Base-by-base conservation (phyloP, 2,888 invertebrate species). In the Pollenia griseotomentosa region DNA sequence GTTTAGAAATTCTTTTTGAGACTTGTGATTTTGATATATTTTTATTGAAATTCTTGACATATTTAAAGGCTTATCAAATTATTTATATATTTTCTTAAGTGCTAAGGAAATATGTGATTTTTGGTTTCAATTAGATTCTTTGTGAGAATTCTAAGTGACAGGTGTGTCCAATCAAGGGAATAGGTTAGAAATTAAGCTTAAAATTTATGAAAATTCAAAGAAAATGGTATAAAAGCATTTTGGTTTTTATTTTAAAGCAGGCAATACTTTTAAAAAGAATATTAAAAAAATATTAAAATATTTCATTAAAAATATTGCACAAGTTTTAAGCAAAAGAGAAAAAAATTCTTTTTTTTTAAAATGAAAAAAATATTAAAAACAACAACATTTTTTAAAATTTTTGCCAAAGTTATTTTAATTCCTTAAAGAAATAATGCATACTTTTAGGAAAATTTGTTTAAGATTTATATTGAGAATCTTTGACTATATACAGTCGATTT, bases 31-130 rank as follows among this genome's bases (percentile, higher is more conserved):
- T 70, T 46, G 68, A 70, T 63, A 44, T 48, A n/a, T 71, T 74
- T 55, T 68, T 73, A 78, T 83, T 86, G 51, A 77, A 81, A 81
- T 85, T 71, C 55, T 77, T 85, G 46, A 53, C 81, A 85, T 82
- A 82, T 78, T 78, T 82, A 57, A 55, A 40, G 71, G 73, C 46
- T 82, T 81, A 65, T 71, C 51, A 65, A 81, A 85, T 85, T 81
- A 59, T 53, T 74, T 14, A 23, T 23, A 23, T 33, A 33, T 33
- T 33, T 33, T 33, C 33, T 33, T 33, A 33, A 33, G 33, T 33
- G 33, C 33, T 33, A 19, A 77, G 33, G 7, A 57, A 71, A 19
- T 80, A 75, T 85, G 61, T 70, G 71, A 81, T 80, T 85, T 75
- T 66, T 71, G n/a, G 14, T 51, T 77, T n/a, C 19, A 66, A 74